These are phyloP conservation scores for Sinotaia quadrata DNA, from an alignment of 2,888 invertebrate species.

Conservation along the genomic window DNA sequence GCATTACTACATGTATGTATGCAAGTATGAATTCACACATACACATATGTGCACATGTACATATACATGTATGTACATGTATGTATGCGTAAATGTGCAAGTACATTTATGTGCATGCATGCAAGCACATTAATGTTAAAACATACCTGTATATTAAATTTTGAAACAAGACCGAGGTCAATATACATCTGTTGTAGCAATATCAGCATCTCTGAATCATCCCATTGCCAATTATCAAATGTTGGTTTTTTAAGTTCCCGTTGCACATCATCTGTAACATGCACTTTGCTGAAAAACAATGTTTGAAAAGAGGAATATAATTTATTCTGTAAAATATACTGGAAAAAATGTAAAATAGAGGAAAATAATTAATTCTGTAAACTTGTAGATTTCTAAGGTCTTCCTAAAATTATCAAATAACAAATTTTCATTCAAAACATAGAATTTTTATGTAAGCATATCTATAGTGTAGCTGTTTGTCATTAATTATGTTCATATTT, in stretches of 20 bases:
- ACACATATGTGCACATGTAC: conserved; percentile 2
- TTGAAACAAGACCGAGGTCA: conserved; percentile 82
- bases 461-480: too few relatives aligned
- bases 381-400: too few relatives aligned
- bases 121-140: background rate
- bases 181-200: conserved; percentile 87
- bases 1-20: background rate
- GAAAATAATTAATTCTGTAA: conserved; percentile 1
- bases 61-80: background rate
- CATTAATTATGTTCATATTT: too few relatives aligned
- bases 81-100: background rate
- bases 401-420: too few relatives aligned
- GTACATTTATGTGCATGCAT: too few relatives aligned
- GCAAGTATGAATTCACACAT: background rate
- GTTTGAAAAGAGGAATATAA: conserved; percentile 2
- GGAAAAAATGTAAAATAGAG: background rate
- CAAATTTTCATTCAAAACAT: too few relatives aligned
- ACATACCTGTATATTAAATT: conserved; percentile 82
- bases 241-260: conserved; percentile 80
- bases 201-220: conserved; percentile 84
- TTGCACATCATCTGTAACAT: conserved; percentile 78
- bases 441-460: too few relatives aligned
- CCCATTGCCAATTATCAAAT: conserved; percentile 87
- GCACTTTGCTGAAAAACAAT: conserved; percentile 76
- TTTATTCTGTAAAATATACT: background rate